Evolutionary conservation across 2,888 invertebrate species (phyloP).

Genomic region (Eupithecia subumbrata): DNA sequence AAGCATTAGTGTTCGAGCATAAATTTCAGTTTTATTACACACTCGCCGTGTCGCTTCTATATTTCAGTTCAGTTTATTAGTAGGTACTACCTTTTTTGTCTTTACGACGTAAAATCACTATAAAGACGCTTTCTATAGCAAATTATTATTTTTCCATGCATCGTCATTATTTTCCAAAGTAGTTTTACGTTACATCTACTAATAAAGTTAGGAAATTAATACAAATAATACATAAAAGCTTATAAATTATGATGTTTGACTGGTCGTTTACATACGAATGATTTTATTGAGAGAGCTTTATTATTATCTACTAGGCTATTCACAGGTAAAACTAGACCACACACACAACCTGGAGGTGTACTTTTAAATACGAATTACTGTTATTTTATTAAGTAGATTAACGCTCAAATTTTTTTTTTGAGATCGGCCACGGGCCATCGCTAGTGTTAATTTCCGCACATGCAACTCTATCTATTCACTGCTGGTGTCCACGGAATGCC

Average conservation of each 20-base stretch:
- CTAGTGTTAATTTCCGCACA: not conserved
- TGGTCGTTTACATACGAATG: not conserved
- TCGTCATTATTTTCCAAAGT: not conserved
- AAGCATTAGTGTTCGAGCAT: slow-evolving; percentile 43
- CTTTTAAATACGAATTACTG: not conserved
- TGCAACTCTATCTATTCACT: not conserved
- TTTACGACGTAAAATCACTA: slow-evolving; percentile 44
- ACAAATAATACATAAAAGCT: not conserved
- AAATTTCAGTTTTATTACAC: slow-evolving; percentile 47
- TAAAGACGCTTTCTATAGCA: slow-evolving; percentile 25
- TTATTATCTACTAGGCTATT: not conserved
- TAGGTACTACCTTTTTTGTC: slow-evolving; percentile 42
- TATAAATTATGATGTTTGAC: not conserved
- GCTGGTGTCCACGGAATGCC: slow-evolving; percentile 22
- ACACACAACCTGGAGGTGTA: not conserved
- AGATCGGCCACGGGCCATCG: not conserved
- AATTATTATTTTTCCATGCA: slow-evolving; percentile 9
- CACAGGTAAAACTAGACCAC: not conserved
- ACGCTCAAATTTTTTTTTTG: not conserved
- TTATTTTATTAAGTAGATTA: no score
- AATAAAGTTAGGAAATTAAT: not conserved
- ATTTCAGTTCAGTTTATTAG: slow-evolving; percentile 45
- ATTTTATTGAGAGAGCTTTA: not conserved
- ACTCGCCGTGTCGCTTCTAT: slow-evolving; percentile 36
- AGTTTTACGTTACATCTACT: not conserved